Base-by-base conservation (phyloP, 2,113 vertebrate genomes). In the Mystacornis crossleyi region DNA sequence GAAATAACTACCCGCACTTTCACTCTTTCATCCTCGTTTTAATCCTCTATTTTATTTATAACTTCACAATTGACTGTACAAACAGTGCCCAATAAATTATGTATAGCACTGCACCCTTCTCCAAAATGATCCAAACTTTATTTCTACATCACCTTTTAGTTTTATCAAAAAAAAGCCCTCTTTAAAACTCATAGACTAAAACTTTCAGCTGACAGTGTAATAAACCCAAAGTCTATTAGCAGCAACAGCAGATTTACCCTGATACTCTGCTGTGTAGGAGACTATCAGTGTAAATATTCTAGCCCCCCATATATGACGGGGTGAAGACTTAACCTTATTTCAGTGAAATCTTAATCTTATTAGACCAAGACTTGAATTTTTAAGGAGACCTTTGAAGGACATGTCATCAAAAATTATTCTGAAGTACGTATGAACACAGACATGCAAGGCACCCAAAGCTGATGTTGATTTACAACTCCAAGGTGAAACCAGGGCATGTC, bases 21-120 rank as follows among this genome's bases (percentile, higher is more conserved):
- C 64, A 86, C 33, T 62, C 18, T 86, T 91, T 86, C 71, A 82
- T 80, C 85, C 78, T 92, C 78, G 81, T 70, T 94, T 90, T 90
- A 93, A 83, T 83, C 64, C 29, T 65, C 34, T 19, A 26, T 67
- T 93, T 95, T 92, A 93, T 95, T 96, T 97, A 67, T 94, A 96
- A 88, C 81, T 81, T 70, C 86, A 92, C 85, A 94, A 95, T 72
- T 77, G 67, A 62, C 70, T 80, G 71, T 45, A 89, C 79, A 86
- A 95, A 93, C 29, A 93, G 82, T 71, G 51, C 79, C 79, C 20
- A 81, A 90, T 94, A 95, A 93, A 93, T 95, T 93, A 93, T 84
- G 75, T 21, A 94, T 71, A 90, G 86, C 55, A 57, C 43, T 86
- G 60, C 33, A 88, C 40, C 51, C 28, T 89, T 73, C 78, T 83